Base-by-base conservation (phyloP, 2,797 vertebrate genomes). In the Allobates femoralis region DNA sequence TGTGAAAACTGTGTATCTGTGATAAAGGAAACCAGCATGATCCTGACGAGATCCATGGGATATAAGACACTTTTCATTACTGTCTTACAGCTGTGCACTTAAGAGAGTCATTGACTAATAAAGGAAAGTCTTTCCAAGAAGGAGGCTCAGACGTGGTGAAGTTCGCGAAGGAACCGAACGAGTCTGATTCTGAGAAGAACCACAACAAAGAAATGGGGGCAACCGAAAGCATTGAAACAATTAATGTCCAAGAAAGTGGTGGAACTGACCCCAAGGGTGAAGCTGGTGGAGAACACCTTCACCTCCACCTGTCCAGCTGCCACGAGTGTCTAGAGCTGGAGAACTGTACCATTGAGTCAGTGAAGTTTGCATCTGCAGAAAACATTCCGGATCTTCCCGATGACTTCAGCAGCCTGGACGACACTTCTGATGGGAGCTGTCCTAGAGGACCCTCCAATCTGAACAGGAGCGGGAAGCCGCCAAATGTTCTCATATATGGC, bases 281-380 rank as follows among this genome's bases (percentile, higher is more conserved):
- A 2, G 85, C 75, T 73, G 83, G 88, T 0, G 85, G 88, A 3
- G 94, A 95, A 3, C 94, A 94, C 15, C 94, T 93, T 55, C 95
- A 94, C 86, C 93, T 99, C 71, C 98, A 99, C 86, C 93, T 99
- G 15, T 96, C 95, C 83, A 99, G 96, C 92, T 99, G 98, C 92
- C 93, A 94, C 0, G 98, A 99, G 87, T 99, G 98, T 58, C 89
- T 97, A 91, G 95, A 98, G 86, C 93, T 99, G 10, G 98, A 99
- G 89, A 97, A 90, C 91, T 97, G 96, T 90, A 99, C 98, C 90
- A 99, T 99, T 0, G 95, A 97, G 0, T 97, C 98, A 0, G 95
- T 99, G 62, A 96, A 91, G 89, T 97, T 93, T 34, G 96, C 98
- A 1, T 99, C 97, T 0, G 95, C 92, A 0, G 97, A 99, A 88